These are phyloP conservation scores for Gavialis gangeticus DNA, from an alignment of 2,113 vertebrate species.

Conservation along the genomic window DNA sequence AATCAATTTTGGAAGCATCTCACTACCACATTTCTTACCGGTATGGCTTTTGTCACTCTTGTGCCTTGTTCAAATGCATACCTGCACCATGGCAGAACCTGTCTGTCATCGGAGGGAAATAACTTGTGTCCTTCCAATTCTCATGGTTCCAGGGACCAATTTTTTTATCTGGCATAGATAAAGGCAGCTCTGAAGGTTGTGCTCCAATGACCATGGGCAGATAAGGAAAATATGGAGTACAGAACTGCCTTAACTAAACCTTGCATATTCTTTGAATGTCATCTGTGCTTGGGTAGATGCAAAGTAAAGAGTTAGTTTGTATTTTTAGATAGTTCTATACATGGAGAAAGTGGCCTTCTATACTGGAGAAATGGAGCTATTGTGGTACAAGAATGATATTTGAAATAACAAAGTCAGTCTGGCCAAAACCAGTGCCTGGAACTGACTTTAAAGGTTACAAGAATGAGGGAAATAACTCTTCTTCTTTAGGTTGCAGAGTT, in stretches of 20 bases:
- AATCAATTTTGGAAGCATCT: neutral
- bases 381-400: too few relatives aligned
- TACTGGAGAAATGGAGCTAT: too few relatives aligned
- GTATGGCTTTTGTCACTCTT: neutral
- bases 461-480: neutral
- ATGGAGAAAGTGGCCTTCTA: neutral
- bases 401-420: neutral
- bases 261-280: too few relatives aligned
- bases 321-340: too few relatives aligned
- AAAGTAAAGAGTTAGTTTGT: too few relatives aligned
- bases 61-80: neutral
- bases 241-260: too few relatives aligned
- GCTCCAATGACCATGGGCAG: too few relatives aligned
- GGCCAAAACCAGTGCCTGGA: neutral
- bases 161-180: fast-evolving
- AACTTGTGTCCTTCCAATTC: neutral
- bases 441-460: neutral
- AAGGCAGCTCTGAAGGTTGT: too few relatives aligned
- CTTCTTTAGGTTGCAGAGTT: neutral
- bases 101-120: neutral
- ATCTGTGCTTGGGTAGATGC: too few relatives aligned
- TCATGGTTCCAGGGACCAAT: neutral
- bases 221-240: too few relatives aligned
- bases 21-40: neutral
- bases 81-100: neutral